These are phyloP conservation scores for Microcebus lehilahytsara DNA, from an alignment of 2,113 vertebrate species.

Conservation along the genomic window DNA sequence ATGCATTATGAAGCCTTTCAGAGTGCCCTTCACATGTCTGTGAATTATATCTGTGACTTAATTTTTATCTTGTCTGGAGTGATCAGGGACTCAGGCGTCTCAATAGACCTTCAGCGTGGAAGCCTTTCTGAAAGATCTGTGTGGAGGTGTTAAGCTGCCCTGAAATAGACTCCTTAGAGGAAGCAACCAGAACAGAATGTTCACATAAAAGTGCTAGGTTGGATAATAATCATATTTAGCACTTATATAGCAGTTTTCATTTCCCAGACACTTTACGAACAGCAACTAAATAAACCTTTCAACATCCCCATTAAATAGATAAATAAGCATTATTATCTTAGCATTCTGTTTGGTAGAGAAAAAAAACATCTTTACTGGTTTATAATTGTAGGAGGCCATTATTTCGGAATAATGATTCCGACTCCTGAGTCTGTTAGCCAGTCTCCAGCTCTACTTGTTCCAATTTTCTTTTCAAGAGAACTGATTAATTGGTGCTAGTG, in stretches of 20 bases:
- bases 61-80: slow-evolving; percentile 61
- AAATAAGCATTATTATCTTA: slow-evolving; percentile 66
- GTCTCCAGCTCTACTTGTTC: slow-evolving; percentile 28
- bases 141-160: slow-evolving; percentile 19
- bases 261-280: slow-evolving; percentile 58
- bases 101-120: slow-evolving; percentile 51
- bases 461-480: slow-evolving; percentile 51
- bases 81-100: slow-evolving; percentile 51
- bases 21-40: slow-evolving; percentile 54
- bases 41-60: slow-evolving; percentile 59
- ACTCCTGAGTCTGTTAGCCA: background rate
- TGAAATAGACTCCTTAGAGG: slow-evolving; percentile 60
- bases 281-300: slow-evolving; percentile 72
- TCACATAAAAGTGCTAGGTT: slow-evolving; percentile 65
- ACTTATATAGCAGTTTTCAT: slow-evolving; percentile 46
- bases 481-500: slow-evolving; percentile 38
- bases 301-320: slow-evolving; percentile 62
- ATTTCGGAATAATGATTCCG: slow-evolving; percentile 56
- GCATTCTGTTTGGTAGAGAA: slow-evolving; percentile 18
- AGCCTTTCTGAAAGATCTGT: background rate
- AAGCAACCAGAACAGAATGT: slow-evolving; percentile 44
- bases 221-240: slow-evolving; percentile 67
- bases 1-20: slow-evolving; percentile 65
- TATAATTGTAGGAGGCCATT: slow-evolving; percentile 38
- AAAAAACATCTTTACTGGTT: slow-evolving; percentile 38